Percentiles rank a stretch among this genome's conserved stretches.
phyloP scores from a whole-genome alignment of 2,113 vertebrate genomes.

The Rynchops niger region DNA sequence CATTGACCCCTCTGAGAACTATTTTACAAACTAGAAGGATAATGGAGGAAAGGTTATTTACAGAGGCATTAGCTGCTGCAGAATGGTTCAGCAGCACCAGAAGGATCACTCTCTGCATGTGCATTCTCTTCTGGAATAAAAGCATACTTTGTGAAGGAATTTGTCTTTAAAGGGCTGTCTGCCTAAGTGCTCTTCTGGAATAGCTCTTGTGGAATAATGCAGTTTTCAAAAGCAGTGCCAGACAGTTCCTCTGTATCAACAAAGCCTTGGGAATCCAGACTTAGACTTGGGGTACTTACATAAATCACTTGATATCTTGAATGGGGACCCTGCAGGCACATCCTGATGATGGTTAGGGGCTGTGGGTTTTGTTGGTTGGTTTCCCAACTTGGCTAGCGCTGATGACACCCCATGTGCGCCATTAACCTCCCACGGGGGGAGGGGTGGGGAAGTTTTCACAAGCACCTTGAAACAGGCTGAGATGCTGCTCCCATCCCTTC shows the following conservation, averaged over 20 bases:
- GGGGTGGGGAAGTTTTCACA: background rate
- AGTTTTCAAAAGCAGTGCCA: background rate
- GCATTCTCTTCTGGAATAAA: background rate
- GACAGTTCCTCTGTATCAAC: background rate
- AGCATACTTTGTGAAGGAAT: background rate
- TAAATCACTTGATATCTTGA: rapidly evolving
- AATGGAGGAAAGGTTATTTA: background rate
- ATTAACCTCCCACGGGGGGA: background rate
- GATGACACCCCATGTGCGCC: rapidly evolving
- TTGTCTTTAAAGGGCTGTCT: background rate
- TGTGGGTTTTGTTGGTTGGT: background rate
- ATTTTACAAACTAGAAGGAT: background rate
- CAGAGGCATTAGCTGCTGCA: background rate
- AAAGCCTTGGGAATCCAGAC: background rate
- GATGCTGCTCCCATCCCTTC: background rate
- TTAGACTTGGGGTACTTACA: background rate
- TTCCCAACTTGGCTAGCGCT: background rate
- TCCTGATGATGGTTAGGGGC: background rate
- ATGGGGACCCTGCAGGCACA: rapidly evolving
- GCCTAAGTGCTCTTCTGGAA: slow-evolving; percentile 21
- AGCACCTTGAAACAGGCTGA: background rate
- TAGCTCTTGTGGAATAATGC: background rate
- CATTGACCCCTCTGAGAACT: background rate
- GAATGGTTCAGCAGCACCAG: background rate
- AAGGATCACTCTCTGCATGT: background rate